These are phyloP conservation scores for Linyphia triangularis DNA, from an alignment of 2,888 invertebrate genomes.

Conservation along the genomic window DNA sequence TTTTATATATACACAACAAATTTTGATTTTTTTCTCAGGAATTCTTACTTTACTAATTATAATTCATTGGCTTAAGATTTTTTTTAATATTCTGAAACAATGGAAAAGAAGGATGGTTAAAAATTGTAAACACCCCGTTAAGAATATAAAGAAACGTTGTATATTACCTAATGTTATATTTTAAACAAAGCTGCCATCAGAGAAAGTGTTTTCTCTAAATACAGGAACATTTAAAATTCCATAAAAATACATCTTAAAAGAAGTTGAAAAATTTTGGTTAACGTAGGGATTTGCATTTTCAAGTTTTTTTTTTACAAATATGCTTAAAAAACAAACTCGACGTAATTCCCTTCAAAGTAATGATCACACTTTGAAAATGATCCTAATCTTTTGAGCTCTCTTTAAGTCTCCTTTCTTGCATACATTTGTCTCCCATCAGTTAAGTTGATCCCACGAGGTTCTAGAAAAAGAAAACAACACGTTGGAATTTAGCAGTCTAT, in stretches of 20 bases:
- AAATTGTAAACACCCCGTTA: too few relatives aligned
- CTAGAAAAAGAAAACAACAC: neutral
- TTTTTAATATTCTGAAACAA: too few relatives aligned
- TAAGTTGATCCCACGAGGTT: neutral
- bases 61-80: too few relatives aligned
- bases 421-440: conserved; percentile 3
- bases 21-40: too few relatives aligned
- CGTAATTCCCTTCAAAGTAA: conserved; percentile 23
- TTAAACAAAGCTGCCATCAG: too few relatives aligned
- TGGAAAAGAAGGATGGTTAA: too few relatives aligned
- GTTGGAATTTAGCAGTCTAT: neutral
- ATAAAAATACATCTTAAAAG: neutral
- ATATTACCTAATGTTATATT: too few relatives aligned
- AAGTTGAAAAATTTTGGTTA: neutral
- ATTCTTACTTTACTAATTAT: too few relatives aligned
- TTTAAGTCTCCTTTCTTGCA: conserved; percentile 10
- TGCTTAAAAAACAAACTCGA: neutral
- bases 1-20: too few relatives aligned
- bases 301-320: neutral
- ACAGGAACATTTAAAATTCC: too few relatives aligned
- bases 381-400: conserved; percentile 26
- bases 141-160: too few relatives aligned
- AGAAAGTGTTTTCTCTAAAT: too few relatives aligned
- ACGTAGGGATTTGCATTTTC: neutral
- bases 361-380: conserved; percentile 18